A percentile compares a stretch with the other conserved stretches of the same genome.
These are phyloP conservation scores for Pseudonaja textilis DNA, from an alignment of 2,113 vertebrate genomes.

Conservation along the genomic window DNA sequence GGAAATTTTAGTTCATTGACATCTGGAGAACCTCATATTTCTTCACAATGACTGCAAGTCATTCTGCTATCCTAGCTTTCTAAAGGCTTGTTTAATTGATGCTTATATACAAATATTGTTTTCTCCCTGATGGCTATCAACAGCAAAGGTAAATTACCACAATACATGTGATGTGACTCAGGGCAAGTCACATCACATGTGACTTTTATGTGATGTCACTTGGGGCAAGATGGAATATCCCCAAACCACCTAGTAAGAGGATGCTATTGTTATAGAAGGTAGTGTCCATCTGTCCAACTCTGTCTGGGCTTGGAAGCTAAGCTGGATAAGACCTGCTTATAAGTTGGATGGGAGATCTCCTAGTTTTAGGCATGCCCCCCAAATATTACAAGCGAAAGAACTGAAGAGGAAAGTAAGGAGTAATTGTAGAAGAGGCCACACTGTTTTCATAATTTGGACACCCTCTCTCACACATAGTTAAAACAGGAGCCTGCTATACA, in stretches of 20 bases:
- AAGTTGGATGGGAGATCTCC: background rate
- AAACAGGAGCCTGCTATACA: background rate
- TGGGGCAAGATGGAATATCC: too few species aligned
- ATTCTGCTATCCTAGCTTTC: background rate
- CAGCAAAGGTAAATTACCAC: background rate
- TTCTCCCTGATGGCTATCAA: background rate
- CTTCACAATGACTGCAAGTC: background rate
- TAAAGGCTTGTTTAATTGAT: background rate
- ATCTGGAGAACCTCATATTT: background rate
- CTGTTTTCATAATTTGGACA: background rate
- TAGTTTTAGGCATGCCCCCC: background rate
- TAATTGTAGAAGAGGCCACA: background rate
- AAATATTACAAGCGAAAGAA: background rate
- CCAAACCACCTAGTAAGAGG: background rate
- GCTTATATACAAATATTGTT: background rate
- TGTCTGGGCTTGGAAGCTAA: background rate
- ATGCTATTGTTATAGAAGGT: background rate
- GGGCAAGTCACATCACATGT: too few species aligned
- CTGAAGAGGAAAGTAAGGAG: background rate
- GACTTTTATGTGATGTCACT: background rate
- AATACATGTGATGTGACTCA: too few species aligned
- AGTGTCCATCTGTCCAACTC: background rate
- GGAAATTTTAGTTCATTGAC: background rate
- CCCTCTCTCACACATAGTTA: background rate
- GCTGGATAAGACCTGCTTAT: background rate